A percentile compares a stretch with the other conserved stretches of the same genome.
Evolutionary conservation across 2,113 vertebrate species (phyloP).

Genomic region (Chaetodon trifascialis): DNA sequence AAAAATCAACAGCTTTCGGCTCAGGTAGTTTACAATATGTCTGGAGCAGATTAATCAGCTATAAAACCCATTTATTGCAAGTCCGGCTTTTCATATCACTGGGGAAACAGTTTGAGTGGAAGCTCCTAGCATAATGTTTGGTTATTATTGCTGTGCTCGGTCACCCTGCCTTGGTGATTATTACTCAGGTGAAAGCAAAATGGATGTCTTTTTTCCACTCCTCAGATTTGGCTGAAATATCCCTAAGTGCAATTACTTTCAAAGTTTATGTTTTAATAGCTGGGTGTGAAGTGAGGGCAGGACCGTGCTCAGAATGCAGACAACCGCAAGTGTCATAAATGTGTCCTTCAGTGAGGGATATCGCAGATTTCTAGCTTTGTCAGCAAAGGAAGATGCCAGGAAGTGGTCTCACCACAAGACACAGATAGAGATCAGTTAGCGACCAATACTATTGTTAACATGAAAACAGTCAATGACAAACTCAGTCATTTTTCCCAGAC

Average conservation of each 20-base stretch:
- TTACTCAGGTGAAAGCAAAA: slow-evolving; percentile 80
- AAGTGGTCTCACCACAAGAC: neutral
- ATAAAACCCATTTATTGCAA: slow-evolving; percentile 76
- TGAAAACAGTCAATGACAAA: neutral
- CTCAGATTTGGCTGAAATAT: slow-evolving; percentile 71
- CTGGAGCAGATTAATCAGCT: slow-evolving; percentile 76
- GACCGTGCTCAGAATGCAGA: slow-evolving; percentile 65
- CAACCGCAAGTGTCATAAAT: slow-evolving; percentile 56
- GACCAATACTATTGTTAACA: neutral
- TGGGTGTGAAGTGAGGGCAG: slow-evolving; percentile 61
- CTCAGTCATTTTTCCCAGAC: neutral
- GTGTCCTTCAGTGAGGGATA: slow-evolving; percentile 70
- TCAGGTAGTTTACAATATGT: slow-evolving; percentile 78
- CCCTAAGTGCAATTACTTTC: slow-evolving; percentile 76
- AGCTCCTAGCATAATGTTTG: slow-evolving; percentile 79
- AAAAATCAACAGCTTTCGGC: slow-evolving; percentile 59
- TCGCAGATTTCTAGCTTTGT: slow-evolving; percentile 46
- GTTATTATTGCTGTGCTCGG: slow-evolving; percentile 74
- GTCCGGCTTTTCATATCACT: slow-evolving; percentile 66
- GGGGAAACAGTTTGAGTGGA: slow-evolving; percentile 71
- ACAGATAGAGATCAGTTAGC: neutral
- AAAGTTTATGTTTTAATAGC: slow-evolving; percentile 79
- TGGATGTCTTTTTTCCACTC: slow-evolving; percentile 50
- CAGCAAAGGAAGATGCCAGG: slow-evolving; percentile 46
- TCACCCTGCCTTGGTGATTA: slow-evolving; percentile 76